Conservation (phyloP, 2,888 invertebrate species). For the Copidosoma aretas region DNA sequence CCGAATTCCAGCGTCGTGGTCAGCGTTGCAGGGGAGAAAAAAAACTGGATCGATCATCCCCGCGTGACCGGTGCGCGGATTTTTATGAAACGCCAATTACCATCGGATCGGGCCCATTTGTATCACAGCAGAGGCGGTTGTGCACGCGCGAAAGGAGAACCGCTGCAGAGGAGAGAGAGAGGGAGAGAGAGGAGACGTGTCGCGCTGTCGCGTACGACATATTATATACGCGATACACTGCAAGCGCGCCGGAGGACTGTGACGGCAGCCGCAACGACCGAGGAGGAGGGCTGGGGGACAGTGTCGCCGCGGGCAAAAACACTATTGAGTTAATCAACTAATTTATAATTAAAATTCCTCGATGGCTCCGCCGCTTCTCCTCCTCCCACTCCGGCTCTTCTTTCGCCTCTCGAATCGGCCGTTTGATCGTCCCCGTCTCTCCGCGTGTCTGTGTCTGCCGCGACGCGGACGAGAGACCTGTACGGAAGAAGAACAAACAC, state of each 20-base stretch:
- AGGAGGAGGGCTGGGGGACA: conserved; percentile 33
- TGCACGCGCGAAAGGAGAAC: too few species aligned
- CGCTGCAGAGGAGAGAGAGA: neutral
- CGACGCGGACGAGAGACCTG: conserved; percentile 8
- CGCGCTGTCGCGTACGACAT: neutral
- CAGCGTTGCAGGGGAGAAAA: too few species aligned
- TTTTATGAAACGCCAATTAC: too few species aligned
- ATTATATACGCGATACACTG: neutral
- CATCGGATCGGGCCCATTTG: too few species aligned
- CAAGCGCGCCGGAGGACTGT: neutral
- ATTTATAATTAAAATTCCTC: conserved; percentile 64
- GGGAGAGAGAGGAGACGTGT: neutral
- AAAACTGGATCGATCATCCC: too few species aligned
- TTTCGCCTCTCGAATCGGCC: neutral
- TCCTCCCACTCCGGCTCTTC: conserved; percentile 20
- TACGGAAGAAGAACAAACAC: conserved; percentile 40
- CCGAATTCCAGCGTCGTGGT: too few species aligned
- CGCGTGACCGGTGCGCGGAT: too few species aligned
- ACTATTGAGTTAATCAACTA: conserved; percentile 64
- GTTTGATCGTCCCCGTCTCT: conserved; percentile 12
- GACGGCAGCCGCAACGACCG: too few species aligned
- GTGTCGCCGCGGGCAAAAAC: conserved; percentile 58
- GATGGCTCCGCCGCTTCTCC: conserved; percentile 44
- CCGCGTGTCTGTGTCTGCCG: neutral
- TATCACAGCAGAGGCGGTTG: too few species aligned